Conservation (phyloP, 2,113 vertebrate species). For the Rynchops niger region DNA sequence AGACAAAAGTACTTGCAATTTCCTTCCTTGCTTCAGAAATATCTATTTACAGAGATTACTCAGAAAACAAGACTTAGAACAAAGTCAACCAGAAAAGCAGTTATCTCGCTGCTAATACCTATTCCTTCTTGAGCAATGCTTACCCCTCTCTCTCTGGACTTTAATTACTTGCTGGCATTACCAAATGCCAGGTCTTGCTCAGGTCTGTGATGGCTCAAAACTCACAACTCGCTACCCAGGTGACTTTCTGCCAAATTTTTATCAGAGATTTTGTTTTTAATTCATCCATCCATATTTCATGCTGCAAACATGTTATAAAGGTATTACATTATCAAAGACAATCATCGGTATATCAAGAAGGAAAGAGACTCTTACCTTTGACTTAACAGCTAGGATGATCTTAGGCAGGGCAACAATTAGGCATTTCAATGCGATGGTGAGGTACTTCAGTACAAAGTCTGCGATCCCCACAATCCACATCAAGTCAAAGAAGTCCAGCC, state of each 20-base stretch:
- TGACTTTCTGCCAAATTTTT: neutral
- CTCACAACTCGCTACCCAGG: rapidly evolving
- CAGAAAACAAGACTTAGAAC: neutral
- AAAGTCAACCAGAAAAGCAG: neutral
- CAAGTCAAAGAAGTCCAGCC: slow-evolving; percentile 92
- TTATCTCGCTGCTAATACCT: neutral
- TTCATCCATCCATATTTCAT: neutral
- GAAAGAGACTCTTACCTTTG: slow-evolving; percentile 81
- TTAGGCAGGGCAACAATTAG: slow-evolving; percentile 89
- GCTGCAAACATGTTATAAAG: neutral
- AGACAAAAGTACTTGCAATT: neutral
- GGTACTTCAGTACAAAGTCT: slow-evolving; percentile 94
- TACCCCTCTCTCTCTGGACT: neutral
- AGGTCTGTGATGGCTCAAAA: neutral
- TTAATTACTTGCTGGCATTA: neutral
- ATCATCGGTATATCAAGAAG: neutral
- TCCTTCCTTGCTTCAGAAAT: neutral
- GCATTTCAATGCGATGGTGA: slow-evolving; percentile 93
- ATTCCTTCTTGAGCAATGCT: neutral
- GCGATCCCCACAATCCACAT: slow-evolving; percentile 95
- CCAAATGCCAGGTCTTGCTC: neutral
- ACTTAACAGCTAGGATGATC: slow-evolving; percentile 93
- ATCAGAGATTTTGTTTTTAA: neutral
- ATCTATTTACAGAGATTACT: neutral
- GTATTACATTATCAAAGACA: neutral